phyloP scores from a whole-genome alignment of 2,888 invertebrate species.

The Microchrysa polita region DNA sequence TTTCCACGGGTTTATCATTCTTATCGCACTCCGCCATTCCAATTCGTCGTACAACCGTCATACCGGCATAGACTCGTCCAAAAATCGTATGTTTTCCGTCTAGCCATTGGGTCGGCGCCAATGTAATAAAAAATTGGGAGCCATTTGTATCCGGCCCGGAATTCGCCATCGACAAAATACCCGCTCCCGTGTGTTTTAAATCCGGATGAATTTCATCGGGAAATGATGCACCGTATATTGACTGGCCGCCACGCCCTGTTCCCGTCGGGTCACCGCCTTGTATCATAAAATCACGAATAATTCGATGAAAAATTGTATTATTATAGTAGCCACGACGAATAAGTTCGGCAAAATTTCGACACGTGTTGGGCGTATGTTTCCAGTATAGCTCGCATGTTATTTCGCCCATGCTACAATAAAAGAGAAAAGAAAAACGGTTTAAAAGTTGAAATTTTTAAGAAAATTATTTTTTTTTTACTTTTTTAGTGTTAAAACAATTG shows the following conservation, averaged over 20 bases:
- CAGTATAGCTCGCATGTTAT: conserved; percentile 94
- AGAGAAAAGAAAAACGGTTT: conserved; percentile 9
- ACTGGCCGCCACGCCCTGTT: conserved; percentile 94
- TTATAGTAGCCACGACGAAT: conserved; percentile 94
- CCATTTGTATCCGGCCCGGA: conserved; percentile 97
- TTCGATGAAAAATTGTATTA: conserved; percentile 94
- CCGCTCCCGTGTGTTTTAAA: conserved; percentile 93
- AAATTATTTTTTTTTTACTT: too few relatives aligned
- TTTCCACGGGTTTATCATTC: conserved; percentile 90
- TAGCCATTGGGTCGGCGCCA: conserved; percentile 97
- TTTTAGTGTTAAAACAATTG: too few relatives aligned
- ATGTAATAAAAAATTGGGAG: conserved; percentile 97
- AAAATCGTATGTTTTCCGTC: conserved; percentile 98
- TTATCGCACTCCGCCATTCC: conserved; percentile 94
- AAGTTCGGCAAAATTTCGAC: conserved; percentile 96
- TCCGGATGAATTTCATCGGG: conserved; percentile 95
- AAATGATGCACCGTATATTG: conserved; percentile 95
- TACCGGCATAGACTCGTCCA: conserved; percentile 87
- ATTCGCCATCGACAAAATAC: conserved; percentile 97
- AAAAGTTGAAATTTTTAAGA: too few relatives aligned
- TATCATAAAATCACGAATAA: conserved; percentile 93
- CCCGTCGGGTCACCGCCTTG: conserved; percentile 98
- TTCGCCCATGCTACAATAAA: conserved; percentile 83
- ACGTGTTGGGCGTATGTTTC: conserved; percentile 98
- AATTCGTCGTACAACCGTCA: conserved; percentile 91